phyloP scores from a whole-genome alignment of 2,113 vertebrate species.

The Cephalopterus ornatus region DNA sequence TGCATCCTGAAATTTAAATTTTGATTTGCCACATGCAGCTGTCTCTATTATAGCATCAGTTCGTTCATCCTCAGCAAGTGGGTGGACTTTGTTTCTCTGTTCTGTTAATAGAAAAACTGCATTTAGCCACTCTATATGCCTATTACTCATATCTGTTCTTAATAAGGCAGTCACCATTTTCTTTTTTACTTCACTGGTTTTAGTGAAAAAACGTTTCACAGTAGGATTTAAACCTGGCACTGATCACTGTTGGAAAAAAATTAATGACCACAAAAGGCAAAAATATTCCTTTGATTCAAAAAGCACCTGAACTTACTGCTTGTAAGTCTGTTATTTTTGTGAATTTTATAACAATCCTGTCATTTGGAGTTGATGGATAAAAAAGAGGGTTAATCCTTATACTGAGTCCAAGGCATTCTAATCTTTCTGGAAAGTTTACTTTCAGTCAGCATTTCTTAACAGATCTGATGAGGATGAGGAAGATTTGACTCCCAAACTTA shows the following conservation, averaged over 20 bases:
- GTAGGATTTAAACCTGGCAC: background rate
- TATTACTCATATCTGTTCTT: conserved; percentile 1
- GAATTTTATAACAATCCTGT: background rate
- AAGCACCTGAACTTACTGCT: background rate
- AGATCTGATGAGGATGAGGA: background rate
- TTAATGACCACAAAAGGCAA: background rate
- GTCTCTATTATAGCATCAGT: background rate
- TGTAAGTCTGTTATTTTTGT: background rate
- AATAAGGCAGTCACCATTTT: background rate
- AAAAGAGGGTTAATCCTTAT: background rate
- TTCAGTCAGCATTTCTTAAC: background rate
- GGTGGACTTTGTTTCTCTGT: conserved; percentile 15
- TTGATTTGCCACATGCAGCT: background rate
- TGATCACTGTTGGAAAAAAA: background rate
- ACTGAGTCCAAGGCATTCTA: background rate
- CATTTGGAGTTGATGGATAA: background rate
- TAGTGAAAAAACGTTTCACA: background rate
- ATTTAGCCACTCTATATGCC: background rate
- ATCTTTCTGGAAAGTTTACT: background rate
- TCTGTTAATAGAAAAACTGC: conserved; percentile 32
- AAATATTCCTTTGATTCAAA: background rate
- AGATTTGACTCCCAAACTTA: background rate
- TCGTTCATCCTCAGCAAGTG: conserved; percentile 14
- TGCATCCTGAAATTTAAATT: background rate
- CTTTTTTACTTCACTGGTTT: background rate